Conservation (phyloP, 2,113 vertebrate genomes). For the Neofelis nebulosa region DNA sequence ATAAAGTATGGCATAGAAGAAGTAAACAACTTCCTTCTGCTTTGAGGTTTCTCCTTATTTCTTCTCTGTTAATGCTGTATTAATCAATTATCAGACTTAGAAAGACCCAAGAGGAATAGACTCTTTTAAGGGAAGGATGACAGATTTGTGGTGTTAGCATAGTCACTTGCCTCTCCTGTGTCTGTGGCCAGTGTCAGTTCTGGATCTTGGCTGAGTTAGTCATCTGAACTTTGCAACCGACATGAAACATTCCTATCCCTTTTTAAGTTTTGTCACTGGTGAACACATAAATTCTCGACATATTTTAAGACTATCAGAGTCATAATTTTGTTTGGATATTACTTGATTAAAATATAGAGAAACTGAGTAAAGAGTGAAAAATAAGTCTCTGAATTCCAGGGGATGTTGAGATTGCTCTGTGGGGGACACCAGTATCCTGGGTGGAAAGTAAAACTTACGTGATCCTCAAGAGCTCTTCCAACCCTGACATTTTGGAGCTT, state of each 20-base stretch:
- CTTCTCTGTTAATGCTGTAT: not conserved
- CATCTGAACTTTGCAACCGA: not conserved
- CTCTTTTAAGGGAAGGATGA: not conserved
- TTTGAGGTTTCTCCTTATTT: not conserved
- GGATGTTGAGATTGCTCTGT: not conserved
- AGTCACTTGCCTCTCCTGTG: not conserved
- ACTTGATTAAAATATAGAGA: not conserved
- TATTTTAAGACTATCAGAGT: slow-evolving; percentile 1
- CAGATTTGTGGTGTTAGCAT: not conserved
- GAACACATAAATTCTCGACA: not conserved
- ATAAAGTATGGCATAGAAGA: not conserved
- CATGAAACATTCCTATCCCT: not conserved
- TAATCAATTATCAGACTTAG: not conserved
- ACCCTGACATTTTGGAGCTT: not conserved
- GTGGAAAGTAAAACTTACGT: not conserved
- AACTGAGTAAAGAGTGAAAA: not conserved
- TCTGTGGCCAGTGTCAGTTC: not conserved
- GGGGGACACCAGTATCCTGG: not conserved
- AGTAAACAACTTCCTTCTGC: not conserved
- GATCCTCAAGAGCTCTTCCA: not conserved
- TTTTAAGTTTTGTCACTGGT: not conserved
- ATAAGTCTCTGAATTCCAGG: not conserved
- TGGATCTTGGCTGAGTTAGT: not conserved
- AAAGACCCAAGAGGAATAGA: not conserved
- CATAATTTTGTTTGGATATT: not conserved